Evolutionary conservation across 2,113 vertebrate species (phyloP), one percentile per base, ranked within the genome.

Genomic region (Clinocottus analis): DNA sequence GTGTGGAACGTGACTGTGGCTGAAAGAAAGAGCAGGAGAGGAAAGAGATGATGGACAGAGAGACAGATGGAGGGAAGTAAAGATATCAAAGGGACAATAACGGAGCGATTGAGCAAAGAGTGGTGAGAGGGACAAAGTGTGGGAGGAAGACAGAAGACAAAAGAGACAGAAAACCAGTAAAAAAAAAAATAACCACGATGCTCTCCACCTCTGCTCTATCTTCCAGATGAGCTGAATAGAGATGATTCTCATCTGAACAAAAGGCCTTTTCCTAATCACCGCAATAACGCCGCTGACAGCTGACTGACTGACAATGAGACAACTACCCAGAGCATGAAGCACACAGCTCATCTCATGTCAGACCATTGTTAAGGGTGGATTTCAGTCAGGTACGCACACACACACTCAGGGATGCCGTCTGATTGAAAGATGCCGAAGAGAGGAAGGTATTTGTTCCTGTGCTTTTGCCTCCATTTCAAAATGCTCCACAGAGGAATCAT

Each of bases 271-370:
- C 80, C 85, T 91, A 74, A 90, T 91, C 85, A 91, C 80, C 31
- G 16, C 79, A 90, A 79, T 87, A 80, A 89, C 61, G 58, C 71
- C 9, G 65, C 80, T 83, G 92, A 93, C 90, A 91, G 84, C 79
- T 85, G 91, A 90, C 55, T 87, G 86, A 90, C 84, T 91, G 90
- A 93, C 89, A 87, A 82, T 71, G 90, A 90, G 74, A 72, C 84
- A 65, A 76, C 63, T 35, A 74, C 31, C n/a, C 59, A 5, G 80
- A 68, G 75, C 67, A 79, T 1, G 58, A 85, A 77, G 79, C 90
- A 56, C 88, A 60, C 47, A 41, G 85, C 86, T 84, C 85, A 47
- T 72, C 87, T 90, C 79, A 81, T 68, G 82, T 83, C 27, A 27
- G 72, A 68, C 72, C 6, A 85, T 89, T 91, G 85, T 89, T 85